These are phyloP conservation scores for Drosophila lacertosa DNA, from an alignment of 1,140 invertebrate genomes.

Conservation along the genomic window DNA sequence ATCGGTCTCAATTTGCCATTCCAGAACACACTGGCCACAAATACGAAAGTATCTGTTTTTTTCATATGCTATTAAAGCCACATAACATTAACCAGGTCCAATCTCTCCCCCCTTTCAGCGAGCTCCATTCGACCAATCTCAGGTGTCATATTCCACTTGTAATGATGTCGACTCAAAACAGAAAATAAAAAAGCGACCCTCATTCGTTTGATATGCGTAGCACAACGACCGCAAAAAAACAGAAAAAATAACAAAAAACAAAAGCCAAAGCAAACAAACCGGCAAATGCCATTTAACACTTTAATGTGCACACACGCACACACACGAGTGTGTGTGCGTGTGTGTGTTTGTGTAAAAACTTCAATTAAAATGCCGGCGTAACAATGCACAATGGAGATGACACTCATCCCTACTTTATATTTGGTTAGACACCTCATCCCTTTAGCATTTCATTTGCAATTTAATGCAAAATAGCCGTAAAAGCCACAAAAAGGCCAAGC, in stretches of 20 bases:
- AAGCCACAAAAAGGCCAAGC: conserved; percentile 63
- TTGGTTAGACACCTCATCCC: conserved; percentile 8
- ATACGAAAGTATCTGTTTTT: not conserved
- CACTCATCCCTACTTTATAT: not conserved
- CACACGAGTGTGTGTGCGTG: conserved; percentile 1
- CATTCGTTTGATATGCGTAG: conserved; percentile 58
- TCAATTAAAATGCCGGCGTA: conserved; percentile 66
- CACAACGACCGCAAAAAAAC: conserved; percentile 18
- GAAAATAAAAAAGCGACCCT: conserved; percentile 9
- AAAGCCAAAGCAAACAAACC: conserved; percentile 25
- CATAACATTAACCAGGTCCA: conserved; percentile 13
- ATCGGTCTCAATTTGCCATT: not conserved
- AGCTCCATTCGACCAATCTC: conserved; percentile 45
- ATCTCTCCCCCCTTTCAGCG: conserved; percentile 2
- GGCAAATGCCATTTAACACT: conserved; percentile 59
- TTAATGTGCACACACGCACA: conserved; percentile 44
- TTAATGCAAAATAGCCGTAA: conserved; percentile 66
- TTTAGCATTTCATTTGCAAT: conserved; percentile 56
- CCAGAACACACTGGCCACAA: not conserved
- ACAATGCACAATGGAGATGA: conserved; percentile 55
- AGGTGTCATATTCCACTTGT: conserved; percentile 59
- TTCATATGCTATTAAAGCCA: conserved; percentile 24
- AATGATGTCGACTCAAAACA: conserved; percentile 43
- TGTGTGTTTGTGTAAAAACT: conserved; percentile 44
- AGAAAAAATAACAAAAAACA: conserved; percentile 2